These are phyloP conservation scores for Vimba vimba DNA, from an alignment of 2,113 vertebrate species.

Conservation along the genomic window DNA sequence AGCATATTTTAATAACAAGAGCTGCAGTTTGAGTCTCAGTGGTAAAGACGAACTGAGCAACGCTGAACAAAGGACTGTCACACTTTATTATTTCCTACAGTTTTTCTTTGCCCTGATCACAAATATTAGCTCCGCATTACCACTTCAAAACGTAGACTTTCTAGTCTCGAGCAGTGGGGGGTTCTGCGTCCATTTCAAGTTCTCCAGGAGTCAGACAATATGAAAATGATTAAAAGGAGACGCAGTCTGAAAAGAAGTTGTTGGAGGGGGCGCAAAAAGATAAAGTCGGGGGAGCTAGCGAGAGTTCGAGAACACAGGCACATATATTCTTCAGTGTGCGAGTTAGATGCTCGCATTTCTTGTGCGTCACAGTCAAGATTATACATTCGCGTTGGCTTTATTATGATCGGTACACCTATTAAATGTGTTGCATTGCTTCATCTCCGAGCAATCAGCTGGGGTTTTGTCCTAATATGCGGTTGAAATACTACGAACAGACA, in stretches of 20 bases:
- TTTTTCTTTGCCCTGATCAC: conserved; percentile 68
- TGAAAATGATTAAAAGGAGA: conserved; percentile 53
- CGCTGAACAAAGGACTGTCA: conserved; percentile 70
- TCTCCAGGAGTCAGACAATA: conserved; percentile 58
- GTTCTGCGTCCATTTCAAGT: conserved; percentile 60
- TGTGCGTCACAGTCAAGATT: neutral
- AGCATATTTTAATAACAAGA: conserved; percentile 20
- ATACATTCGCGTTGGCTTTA: neutral
- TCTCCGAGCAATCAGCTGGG: neutral
- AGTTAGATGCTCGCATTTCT: neutral
- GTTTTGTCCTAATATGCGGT: conserved; percentile 9
- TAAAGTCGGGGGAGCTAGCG: neutral
- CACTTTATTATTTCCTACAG: conserved; percentile 65
- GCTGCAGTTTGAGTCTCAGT: conserved; percentile 32
- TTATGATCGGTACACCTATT: neutral
- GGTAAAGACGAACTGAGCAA: conserved; percentile 63
- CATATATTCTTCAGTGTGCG: neutral
- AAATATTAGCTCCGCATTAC: conserved; percentile 71
- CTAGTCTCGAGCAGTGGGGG: conserved; percentile 56
- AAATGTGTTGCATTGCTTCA: conserved; percentile 22
- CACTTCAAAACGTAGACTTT: conserved; percentile 74
- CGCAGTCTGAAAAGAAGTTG: conserved; percentile 1
- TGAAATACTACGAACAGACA: neutral
- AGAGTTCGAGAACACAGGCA: neutral
- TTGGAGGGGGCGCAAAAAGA: neutral